Conservation (phyloP, 2,797 vertebrate species). For the Tangara arthus region DNA sequence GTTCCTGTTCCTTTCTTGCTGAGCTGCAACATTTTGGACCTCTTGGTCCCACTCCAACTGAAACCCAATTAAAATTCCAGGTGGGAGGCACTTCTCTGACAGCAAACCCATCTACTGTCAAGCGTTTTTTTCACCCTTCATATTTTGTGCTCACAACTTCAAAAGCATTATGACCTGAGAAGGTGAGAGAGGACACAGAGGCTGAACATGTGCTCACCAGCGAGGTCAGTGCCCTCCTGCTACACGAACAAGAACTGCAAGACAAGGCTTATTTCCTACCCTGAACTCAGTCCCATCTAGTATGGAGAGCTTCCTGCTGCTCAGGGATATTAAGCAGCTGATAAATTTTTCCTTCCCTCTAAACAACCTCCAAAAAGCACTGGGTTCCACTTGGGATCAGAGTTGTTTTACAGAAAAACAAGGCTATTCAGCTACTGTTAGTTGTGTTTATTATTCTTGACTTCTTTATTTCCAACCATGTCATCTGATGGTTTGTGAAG, state of each 20-base stretch:
- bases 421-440: background rate
- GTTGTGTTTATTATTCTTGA: background rate
- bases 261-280: background rate
- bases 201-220: background rate
- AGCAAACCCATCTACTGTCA: background rate
- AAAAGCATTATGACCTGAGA: background rate
- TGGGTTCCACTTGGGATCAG: background rate
- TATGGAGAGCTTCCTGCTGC: background rate
- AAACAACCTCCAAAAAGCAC: background rate
- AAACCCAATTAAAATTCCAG: conserved; percentile 34
- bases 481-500: conserved; percentile 22
- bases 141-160: background rate
- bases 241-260: background rate
- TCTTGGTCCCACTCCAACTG: background rate
- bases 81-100: background rate
- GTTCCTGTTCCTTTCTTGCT: background rate
- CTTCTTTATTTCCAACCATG: background rate
- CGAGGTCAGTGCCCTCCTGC: background rate
- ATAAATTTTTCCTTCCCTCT: background rate
- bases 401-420: background rate
- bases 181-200: background rate
- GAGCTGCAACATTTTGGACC: background rate
- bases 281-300: background rate
- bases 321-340: background rate
- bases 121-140: background rate